Conservation (phyloP, 2,113 vertebrate genomes). For the Tylochromis polylepis region DNA sequence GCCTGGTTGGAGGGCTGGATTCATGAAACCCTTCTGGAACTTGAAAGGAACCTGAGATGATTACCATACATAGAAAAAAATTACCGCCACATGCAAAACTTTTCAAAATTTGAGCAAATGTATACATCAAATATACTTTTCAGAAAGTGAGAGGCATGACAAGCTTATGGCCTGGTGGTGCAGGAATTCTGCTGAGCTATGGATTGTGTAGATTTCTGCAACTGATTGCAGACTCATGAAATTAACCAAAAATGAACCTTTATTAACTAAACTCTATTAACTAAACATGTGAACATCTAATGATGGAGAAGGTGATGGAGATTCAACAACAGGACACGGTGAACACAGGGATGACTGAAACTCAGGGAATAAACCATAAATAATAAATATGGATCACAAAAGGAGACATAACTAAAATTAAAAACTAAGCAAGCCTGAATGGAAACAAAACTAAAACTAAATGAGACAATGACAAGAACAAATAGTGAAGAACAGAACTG, state of each 20-base stretch:
- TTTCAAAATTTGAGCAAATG: not conserved
- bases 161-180: not conserved
- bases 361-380: not conserved
- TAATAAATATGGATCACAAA: not conserved
- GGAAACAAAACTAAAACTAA: not conserved
- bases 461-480: not conserved
- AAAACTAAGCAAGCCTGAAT: not conserved
- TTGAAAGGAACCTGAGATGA: not conserved
- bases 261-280: not conserved
- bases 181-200: not conserved
- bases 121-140: not conserved
- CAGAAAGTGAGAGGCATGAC: not conserved
- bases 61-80: not conserved
- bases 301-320: not conserved
- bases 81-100: not conserved
- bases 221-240: not conserved
- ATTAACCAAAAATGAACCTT: not conserved
- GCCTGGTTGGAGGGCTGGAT: not conserved
- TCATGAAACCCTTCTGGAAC: not conserved
- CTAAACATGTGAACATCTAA: not conserved
- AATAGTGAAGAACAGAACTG: not conserved
- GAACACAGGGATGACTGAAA: not conserved
- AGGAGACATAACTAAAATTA: not conserved
- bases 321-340: not conserved
- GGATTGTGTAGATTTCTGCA: not conserved